These are phyloP conservation scores for Pluvianellus socialis DNA, from an alignment of 2,113 vertebrate species.

Conservation along the genomic window DNA sequence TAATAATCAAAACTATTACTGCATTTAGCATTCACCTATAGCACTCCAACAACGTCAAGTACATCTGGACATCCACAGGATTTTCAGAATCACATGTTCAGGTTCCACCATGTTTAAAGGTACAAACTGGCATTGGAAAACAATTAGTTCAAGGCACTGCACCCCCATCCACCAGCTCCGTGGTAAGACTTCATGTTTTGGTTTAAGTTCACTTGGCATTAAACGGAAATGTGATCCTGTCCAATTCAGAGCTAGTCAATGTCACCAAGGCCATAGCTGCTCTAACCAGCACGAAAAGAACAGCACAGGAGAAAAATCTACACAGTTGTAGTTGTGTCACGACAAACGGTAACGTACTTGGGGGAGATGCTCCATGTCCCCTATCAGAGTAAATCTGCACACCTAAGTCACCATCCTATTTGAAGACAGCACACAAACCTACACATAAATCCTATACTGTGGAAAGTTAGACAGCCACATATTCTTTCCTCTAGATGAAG, in stretches of 20 bases:
- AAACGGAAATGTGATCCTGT: not conserved
- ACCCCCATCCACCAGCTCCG: not conserved
- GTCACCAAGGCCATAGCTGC: not conserved
- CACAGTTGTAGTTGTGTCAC: rapidly evolving
- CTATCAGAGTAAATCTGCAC: not conserved
- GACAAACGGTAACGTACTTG: rapidly evolving
- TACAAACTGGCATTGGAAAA: not conserved
- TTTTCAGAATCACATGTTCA: rapidly evolving
- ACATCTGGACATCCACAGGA: not conserved
- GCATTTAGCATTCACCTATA: not conserved
- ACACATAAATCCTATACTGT: not conserved
- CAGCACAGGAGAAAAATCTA: not conserved
- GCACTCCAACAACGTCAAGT: not conserved
- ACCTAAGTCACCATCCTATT: not conserved
- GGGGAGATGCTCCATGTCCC: not conserved
- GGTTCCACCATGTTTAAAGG: not conserved
- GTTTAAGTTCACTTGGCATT: not conserved
- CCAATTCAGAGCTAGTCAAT: not conserved
- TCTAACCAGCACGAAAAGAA: not conserved
- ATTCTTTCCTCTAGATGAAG: not conserved
- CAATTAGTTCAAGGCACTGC: not conserved
- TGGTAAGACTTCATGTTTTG: not conserved
- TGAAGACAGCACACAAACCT: not conserved
- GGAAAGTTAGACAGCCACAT: not conserved
- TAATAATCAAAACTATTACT: not conserved